Evolutionary conservation across 2,113 vertebrate genomes (phyloP).

Genomic region (Pedetes capensis): DNA sequence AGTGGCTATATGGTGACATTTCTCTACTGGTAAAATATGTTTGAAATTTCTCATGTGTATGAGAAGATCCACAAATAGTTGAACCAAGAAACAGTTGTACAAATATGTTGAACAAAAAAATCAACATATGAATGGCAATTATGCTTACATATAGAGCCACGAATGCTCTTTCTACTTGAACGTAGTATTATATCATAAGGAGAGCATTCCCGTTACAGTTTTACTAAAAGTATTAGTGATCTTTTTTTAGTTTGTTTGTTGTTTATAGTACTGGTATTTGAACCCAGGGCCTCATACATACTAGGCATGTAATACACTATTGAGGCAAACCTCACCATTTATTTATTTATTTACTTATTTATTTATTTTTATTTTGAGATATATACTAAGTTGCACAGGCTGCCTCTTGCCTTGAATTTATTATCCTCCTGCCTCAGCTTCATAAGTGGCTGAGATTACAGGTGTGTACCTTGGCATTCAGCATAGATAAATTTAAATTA

Average conservation of each 20-base stretch:
- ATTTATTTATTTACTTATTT: no score
- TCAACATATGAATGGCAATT: not conserved
- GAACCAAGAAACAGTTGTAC: not conserved
- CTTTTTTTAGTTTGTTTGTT: no score
- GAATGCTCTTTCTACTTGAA: not conserved
- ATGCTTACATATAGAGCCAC: not conserved
- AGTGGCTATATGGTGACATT: not conserved
- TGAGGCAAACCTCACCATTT: no score
- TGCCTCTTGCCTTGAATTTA: no score
- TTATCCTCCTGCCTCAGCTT: no score
- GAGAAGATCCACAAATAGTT: not conserved
- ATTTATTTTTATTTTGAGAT: no score
- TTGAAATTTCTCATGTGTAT: not conserved
- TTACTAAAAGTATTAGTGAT: not conserved
- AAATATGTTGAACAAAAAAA: not conserved
- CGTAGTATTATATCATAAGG: not conserved
- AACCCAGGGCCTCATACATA: no score
- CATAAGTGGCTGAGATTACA: no score
- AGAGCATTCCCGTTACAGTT: not conserved
- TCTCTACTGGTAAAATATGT: not conserved
- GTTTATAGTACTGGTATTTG: no score
- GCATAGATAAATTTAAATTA: not conserved
- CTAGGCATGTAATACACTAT: no score
- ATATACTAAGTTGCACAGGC: no score
- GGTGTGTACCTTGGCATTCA: no score